A percentile compares a stretch with the other conserved stretches of the same genome.
Conservation (phyloP, 2,888 invertebrate species). For the Serrognathus titanus region DNA sequence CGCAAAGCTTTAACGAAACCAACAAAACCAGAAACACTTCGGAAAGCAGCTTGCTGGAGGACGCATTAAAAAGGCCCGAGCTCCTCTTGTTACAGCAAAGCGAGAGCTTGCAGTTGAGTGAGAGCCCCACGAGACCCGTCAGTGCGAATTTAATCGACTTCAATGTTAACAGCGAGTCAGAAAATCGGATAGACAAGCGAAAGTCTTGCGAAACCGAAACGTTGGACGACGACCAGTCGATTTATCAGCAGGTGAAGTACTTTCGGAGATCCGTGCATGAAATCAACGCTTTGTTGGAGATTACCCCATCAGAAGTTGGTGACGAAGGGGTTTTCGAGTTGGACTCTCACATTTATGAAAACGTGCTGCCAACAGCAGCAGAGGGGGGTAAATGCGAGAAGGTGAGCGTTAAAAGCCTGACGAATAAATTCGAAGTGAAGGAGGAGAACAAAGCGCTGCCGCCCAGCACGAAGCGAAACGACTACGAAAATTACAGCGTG, state of each 20-base stretch:
- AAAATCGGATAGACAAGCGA: constrained; percentile 36
- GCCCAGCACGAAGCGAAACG: no score
- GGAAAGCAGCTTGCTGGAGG: constrained; percentile 21
- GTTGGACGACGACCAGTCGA: constrained; percentile 44
- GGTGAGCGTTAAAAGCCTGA: constrained; percentile 34
- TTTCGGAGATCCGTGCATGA: constrained; percentile 71
- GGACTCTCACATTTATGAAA: constrained; percentile 18
- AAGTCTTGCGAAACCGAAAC: constrained; percentile 40
- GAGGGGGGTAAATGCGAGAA: constrained; percentile 8
- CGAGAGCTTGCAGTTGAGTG: constrained; percentile 15
- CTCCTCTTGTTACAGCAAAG: not conserved
- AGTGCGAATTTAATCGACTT: constrained; percentile 42
- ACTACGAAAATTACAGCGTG: no score
- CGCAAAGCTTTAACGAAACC: constrained; percentile 13
- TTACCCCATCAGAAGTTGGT: constrained; percentile 3
- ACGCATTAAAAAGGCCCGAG: not conserved
- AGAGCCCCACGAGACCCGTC: constrained; percentile 23
- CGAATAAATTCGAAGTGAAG: constrained; percentile 42
- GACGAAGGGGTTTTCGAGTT: constrained; percentile 12
- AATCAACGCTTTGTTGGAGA: constrained; percentile 60
- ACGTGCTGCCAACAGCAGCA: constrained; percentile 14
- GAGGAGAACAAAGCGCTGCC: constrained; percentile 37
- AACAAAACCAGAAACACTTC: constrained; percentile 28
- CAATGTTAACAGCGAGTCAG: constrained; percentile 21
- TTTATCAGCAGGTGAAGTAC: constrained; percentile 75